Percentiles rank a stretch among this genome's conserved stretches.
Conservation (phyloP, 2,797 vertebrate genomes). For the Siniperca obscura region DNA sequence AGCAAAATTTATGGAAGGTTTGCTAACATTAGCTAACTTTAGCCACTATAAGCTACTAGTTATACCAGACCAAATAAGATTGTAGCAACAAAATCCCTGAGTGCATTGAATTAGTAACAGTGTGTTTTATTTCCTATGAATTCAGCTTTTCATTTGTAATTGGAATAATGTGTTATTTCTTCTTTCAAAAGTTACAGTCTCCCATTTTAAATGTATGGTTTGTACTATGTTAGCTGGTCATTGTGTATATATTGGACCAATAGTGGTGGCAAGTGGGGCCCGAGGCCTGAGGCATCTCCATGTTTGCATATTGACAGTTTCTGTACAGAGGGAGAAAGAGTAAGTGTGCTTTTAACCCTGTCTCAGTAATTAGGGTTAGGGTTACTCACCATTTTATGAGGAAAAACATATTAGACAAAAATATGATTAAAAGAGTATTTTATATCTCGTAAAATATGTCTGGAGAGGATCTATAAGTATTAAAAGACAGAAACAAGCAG, state of each 20-base stretch:
- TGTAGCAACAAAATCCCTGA: not conserved
- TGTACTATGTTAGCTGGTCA: not conserved
- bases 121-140: not conserved
- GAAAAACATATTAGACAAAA: not conserved
- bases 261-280: not conserved
- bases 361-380: not conserved
- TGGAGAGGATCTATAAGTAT: constrained; percentile 4
- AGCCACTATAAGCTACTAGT: not conserved
- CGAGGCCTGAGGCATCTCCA: not conserved
- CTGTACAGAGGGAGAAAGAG: not conserved
- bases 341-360: not conserved
- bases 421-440: not conserved
- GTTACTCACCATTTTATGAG: not conserved
- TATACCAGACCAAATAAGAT: not conserved
- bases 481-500: constrained; percentile 16
- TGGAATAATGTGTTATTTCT: not conserved
- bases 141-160: not conserved
- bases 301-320: not conserved
- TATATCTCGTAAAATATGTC: constrained; percentile 15
- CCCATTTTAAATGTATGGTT: not conserved
- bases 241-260: not conserved
- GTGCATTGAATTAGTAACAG: not conserved
- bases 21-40: not conserved
- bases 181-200: not conserved
- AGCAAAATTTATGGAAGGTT: not conserved